Evolutionary conservation across 2,888 invertebrate genomes (phyloP), one percentile per base, ranked within the genome.

Genomic region (Blomia tropicalis): DNA sequence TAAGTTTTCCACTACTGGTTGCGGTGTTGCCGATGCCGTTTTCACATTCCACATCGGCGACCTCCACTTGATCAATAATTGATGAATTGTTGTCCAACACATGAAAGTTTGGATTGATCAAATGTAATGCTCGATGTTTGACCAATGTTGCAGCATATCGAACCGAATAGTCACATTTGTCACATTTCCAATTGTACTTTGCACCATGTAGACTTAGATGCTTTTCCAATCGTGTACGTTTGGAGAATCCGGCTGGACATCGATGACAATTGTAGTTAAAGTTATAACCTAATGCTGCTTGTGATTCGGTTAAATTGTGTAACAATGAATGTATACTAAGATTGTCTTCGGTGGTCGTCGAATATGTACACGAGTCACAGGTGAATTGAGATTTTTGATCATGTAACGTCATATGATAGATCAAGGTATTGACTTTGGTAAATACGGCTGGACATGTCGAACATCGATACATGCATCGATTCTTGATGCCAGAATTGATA

Each of bases 181-280:
- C 83, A 75, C 89, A 89, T 69, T 81, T 82, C 72, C 85, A 88
- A 65, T 83, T 79, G 73, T 87, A 86, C 70, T 83, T 82, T 0
- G 87, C 83, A 2, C 88, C 88, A 71, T 89, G 89, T 51, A 88
- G 75, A 22, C 83, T 82, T 68, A 85, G 74, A 74, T 89, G 89
- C 29, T 85, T 82, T 73, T 84, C 83, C 73, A 85, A 88, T 72
- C 88, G 86, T 70, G 85, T 83, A 43, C 84, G 77, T 74, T 88
- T 87, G 70, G 87, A 85, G 73, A 88, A 88, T 0, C 87, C 85
- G 51, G 87, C 87, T 0, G 89, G 88, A 71, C 88, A 88, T 74
- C 86, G 85, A 69, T 82, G 82, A 72, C 87, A 87, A 36, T 56
- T 56, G 56, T 56, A 56, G 73, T 58, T 53, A 22, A 60, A 58